Percentiles rank a stretch among this genome's conserved stretches.
These are phyloP conservation scores for Polypedilum pembai DNA, from an alignment of 1,140 invertebrate species.

Conservation along the genomic window DNA sequence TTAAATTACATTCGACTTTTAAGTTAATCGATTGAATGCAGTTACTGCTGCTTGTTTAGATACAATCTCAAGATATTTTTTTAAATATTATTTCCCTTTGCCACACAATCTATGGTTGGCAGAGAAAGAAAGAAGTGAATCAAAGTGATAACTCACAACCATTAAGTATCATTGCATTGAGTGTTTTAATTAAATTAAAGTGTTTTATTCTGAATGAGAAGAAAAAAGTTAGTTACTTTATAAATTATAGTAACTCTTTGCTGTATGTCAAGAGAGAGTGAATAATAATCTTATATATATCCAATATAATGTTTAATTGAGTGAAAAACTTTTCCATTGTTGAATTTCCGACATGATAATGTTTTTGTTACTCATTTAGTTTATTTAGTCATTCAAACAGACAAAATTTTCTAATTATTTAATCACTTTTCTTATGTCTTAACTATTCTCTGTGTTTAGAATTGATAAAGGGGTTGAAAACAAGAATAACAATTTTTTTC, in stretches of 20 bases:
- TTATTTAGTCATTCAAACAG: no score
- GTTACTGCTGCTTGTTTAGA: not conserved
- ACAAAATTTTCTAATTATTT: not conserved
- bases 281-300: not conserved
- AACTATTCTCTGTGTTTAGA: not conserved
- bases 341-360: not conserved
- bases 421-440: not conserved
- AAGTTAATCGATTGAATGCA: not conserved
- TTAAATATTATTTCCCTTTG: not conserved
- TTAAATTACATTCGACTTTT: conserved; percentile 23
- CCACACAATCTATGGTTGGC: not conserved
- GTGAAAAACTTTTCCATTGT: conserved; percentile 23
- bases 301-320: conserved; percentile 19
- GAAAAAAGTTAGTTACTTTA: no score
- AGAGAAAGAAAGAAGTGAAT: not conserved
- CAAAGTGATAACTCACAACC: not conserved
- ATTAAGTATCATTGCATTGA: not conserved
- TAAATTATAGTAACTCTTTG: no score
- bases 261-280: no score
- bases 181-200: conserved; percentile 27
- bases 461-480: not conserved
- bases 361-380: not conserved
- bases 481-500: not conserved
- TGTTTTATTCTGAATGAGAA: not conserved
- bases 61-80: not conserved